Conservation (phyloP, 2,113 vertebrate species). For the Zapornia atra region DNA sequence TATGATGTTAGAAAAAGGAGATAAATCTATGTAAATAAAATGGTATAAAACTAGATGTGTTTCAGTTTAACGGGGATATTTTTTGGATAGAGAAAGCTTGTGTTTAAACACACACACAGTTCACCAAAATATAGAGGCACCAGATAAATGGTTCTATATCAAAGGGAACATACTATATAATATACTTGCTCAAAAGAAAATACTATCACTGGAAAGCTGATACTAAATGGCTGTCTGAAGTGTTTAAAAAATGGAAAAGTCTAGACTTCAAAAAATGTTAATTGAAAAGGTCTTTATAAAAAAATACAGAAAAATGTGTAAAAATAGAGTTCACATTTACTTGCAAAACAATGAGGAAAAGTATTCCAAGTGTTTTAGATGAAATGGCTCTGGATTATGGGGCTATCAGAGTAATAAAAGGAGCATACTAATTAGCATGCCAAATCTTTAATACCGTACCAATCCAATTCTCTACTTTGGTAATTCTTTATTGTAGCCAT, state of each 20-base stretch:
- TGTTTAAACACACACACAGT: neutral
- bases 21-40: neutral
- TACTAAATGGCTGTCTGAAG: slow-evolving; percentile 4
- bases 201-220: neutral
- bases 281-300: neutral
- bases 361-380: slow-evolving; percentile 2
- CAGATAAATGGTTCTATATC: neutral
- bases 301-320: neutral
- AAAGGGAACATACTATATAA: neutral
- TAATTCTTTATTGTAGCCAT: slow-evolving; percentile 34
- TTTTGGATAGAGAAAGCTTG: neutral
- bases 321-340: slow-evolving; percentile 22
- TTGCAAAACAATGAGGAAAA: slow-evolving; percentile 15
- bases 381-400: neutral
- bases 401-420: neutral
- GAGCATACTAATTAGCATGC: slow-evolving; percentile 37
- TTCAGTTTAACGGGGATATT: neutral
- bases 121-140: neutral
- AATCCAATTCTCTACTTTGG: neutral
- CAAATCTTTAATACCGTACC: slow-evolving; percentile 16
- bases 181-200: neutral
- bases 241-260: neutral
- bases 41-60: neutral
- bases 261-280: slow-evolving; percentile 38
- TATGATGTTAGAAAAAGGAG: neutral